phyloP scores from a whole-genome alignment of 2,888 invertebrate species.

The Ormyrus labotus region DNA sequence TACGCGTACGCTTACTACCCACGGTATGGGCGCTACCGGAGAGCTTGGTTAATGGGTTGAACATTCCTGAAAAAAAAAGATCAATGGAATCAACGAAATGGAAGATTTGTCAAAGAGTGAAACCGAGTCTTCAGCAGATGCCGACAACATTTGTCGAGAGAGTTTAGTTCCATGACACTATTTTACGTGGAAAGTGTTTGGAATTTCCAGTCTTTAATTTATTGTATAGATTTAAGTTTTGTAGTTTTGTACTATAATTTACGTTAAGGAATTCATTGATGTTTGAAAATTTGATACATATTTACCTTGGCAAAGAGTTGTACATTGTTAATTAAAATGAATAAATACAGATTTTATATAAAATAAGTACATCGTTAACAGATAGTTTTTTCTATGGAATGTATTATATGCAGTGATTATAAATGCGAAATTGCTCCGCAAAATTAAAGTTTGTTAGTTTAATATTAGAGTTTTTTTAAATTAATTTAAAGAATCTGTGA shows the following conservation, averaged over 20 bases:
- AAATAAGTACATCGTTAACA: no score
- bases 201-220: constrained; percentile 35
- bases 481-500: no score
- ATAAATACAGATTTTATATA: not conserved
- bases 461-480: no score
- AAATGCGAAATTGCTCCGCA: no score
- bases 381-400: no score
- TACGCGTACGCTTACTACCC: constrained; percentile 54
- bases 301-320: not conserved
- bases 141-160: constrained; percentile 21
- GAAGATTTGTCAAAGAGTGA: not conserved
- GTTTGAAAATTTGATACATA: constrained; percentile 1
- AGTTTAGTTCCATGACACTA: constrained; percentile 6
- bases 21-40: constrained; percentile 25
- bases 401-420: no score
- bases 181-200: constrained; percentile 13
- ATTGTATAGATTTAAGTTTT: constrained; percentile 34
- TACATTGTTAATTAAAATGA: not conserved
- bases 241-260: not conserved
- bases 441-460: no score
- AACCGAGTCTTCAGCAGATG: not conserved
- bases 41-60: constrained; percentile 32
- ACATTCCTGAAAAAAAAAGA: not conserved
- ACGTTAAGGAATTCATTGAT: not conserved
- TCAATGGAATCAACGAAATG: not conserved